phyloP scores from a whole-genome alignment of 2,888 invertebrate species.

The Julus scanicus region DNA sequence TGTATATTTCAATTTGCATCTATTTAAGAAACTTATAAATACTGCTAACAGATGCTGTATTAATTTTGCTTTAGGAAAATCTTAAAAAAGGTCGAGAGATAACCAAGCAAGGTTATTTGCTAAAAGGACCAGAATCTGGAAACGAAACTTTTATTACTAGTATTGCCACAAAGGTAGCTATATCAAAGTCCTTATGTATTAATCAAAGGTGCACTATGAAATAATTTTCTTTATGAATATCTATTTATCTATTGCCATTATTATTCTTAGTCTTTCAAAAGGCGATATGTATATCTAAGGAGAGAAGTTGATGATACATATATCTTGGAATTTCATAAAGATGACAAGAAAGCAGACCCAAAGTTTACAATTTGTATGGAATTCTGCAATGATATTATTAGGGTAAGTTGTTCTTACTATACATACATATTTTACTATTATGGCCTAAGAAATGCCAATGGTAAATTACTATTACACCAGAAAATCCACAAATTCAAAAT shows the following conservation, averaged over 20 bases:
- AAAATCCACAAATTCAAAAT: no score
- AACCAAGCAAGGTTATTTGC: conserved; percentile 88
- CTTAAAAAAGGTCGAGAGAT: conserved; percentile 71
- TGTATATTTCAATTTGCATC: no score
- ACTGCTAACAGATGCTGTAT: neutral
- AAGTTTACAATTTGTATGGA: conserved; percentile 94
- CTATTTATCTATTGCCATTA: neutral
- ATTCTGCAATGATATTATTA: conserved; percentile 88
- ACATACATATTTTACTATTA: neutral
- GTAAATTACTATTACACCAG: no score
- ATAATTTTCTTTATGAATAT: no score
- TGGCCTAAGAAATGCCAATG: neutral
- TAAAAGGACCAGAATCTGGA: conserved; percentile 91
- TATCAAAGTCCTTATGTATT: neutral
- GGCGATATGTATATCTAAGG: conserved; percentile 87
- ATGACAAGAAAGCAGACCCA: conserved; percentile 89
- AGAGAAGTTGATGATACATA: conserved; percentile 92
- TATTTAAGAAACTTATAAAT: no score
- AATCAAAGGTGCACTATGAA: no score
- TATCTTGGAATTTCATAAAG: conserved; percentile 90
- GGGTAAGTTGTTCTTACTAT: conserved; percentile 69
- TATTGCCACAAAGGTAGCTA: conserved; percentile 80
- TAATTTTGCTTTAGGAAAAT: conserved; percentile 51
- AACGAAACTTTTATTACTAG: conserved; percentile 91
- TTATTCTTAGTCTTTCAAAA: conserved; percentile 78